Conservation (phyloP, 2,797 vertebrate genomes). For the Sternotherus odoratus region DNA sequence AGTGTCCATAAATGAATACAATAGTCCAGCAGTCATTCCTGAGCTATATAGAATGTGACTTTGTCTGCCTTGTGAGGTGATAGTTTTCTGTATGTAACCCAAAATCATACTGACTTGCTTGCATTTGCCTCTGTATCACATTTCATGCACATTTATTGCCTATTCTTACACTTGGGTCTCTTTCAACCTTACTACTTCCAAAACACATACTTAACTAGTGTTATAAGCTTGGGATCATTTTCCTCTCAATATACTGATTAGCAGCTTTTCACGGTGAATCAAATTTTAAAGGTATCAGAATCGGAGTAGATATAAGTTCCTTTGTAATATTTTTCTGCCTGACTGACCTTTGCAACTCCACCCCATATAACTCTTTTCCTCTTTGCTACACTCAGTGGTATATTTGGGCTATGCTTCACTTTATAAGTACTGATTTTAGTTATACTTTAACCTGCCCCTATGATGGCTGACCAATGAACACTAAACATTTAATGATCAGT, state of each 20-base stretch:
- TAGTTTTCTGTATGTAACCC: neutral
- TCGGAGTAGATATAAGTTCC: neutral
- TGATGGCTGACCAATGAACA: neutral
- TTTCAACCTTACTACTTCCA: neutral
- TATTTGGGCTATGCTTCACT: neutral
- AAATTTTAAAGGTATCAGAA: fast-evolving
- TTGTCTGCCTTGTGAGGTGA: neutral
- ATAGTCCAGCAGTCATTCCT: conserved; percentile 49
- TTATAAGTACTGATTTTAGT: neutral
- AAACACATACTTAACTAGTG: no score
- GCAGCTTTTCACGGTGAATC: neutral
- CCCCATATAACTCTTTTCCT: neutral
- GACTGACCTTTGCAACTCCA: neutral
- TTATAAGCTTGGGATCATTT: neutral
- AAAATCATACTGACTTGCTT: neutral
- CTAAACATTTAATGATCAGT: neutral
- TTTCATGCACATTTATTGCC: neutral
- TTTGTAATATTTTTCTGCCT: neutral
- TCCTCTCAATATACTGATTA: neutral
- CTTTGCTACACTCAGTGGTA: neutral
- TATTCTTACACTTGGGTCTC: neutral
- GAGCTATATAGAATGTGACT: conserved; percentile 34
- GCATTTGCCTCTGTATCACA: neutral
- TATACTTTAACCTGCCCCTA: neutral
- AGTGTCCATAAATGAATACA: neutral